Base-by-base conservation (phyloP, 2,797 vertebrate species). In the Gallinago solitaria region DNA sequence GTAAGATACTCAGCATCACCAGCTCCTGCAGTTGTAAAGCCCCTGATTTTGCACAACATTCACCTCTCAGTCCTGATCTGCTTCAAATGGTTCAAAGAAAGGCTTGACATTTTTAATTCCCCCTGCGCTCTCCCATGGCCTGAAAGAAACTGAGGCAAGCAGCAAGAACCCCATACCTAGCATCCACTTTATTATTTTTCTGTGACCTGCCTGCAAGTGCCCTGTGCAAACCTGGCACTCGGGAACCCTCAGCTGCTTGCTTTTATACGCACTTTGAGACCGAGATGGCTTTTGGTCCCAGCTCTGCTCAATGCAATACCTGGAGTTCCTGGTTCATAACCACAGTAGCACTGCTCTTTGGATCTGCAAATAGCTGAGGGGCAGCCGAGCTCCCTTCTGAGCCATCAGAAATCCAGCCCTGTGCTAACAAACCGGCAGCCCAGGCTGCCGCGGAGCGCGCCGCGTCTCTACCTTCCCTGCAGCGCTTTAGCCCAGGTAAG, bases 331-430 rank as follows among this genome's bases (percentile, higher is more conserved):
- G 50, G 73, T 28, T 92, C 73, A 32, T 15, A 41, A 56, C 64
- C 47, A 43, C 47, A 77, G 57, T 2, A 18, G 6, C 57, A 61
- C 28, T 32, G 82, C 78, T 75, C 11, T 65, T 84, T 48, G 83
- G 85, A 63, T 37, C 54, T 82, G 70, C 70, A 79, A 90, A 88
- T 32, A 93, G 93, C 94, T 56, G 43, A 91, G 83, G 81, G 85
- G 91, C 68, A 82, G 80, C 51, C 0, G 1, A 68, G 63, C 28
- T 95, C 77, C 83, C 83, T 89, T 50, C 51, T 45, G 80, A 96
- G 56, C 27, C 86, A 79, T 73, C 80, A 90, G 63, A 76, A 90
- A 89, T 51, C 47, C 88, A 92, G 5, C 28, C 43, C 51, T 7
- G 3, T 2, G 9, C 67, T 81, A 91, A 75, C 7, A 51, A 86